Percentiles rank a stretch among this genome's conserved stretches.
These are phyloP conservation scores for Coryphaenoides rupestris DNA, from an alignment of 2,113 vertebrate genomes.

Conservation along the genomic window DNA sequence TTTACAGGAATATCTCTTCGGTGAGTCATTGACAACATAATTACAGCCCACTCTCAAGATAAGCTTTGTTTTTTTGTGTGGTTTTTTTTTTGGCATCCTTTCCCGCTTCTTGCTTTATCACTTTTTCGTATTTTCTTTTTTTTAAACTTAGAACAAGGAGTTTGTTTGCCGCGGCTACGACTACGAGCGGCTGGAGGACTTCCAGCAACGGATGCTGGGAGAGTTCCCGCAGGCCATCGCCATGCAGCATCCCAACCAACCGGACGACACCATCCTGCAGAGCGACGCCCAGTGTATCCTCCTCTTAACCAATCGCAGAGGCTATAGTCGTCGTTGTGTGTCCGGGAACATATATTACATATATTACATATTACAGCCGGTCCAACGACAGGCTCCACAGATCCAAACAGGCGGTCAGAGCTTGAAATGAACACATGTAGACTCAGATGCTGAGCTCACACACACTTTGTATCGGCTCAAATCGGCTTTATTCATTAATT, in stretches of 20 bases:
- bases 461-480: no score
- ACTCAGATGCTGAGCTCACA: no score
- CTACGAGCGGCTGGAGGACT: conserved; percentile 95
- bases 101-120: neutral
- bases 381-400: no score
- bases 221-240: conserved; percentile 98
- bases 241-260: conserved; percentile 98
- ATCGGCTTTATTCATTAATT: no score
- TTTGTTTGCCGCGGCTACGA: conserved; percentile 97
- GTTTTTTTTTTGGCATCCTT: no score
- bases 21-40: neutral
- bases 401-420: no score
- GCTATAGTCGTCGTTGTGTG: neutral
- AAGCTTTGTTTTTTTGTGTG: neutral
- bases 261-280: conserved; percentile 92
- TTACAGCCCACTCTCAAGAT: neutral
- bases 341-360: no score
- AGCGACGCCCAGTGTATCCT: conserved; percentile 98
- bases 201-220: conserved; percentile 97
- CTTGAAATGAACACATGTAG: no score
- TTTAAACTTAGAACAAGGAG: conserved; percentile 99
- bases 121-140: conserved; percentile 10
- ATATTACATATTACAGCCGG: no score
- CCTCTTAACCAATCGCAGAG: neutral
- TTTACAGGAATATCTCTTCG: neutral